Percentiles rank a stretch among this genome's conserved stretches.
Evolutionary conservation across 2,797 vertebrate species (phyloP).

Genomic region (Cygnus olor): DNA sequence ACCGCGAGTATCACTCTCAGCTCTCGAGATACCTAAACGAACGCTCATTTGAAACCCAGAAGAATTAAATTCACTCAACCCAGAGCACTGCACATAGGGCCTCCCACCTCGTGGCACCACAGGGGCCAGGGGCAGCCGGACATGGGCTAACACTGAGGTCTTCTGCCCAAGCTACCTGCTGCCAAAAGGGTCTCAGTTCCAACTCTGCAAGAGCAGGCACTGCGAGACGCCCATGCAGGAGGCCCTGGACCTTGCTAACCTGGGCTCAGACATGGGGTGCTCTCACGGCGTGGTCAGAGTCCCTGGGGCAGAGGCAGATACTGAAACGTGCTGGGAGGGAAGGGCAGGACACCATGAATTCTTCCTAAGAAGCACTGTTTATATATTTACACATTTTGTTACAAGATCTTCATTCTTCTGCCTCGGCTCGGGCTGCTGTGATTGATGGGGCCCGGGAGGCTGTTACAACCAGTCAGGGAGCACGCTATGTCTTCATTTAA

Average conservation of each 20-base stretch:
- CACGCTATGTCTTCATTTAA: slow-evolving; percentile 38
- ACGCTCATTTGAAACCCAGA: not conserved
- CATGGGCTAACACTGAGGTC: rapidly evolving
- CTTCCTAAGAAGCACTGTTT: not conserved
- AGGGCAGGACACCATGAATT: not conserved
- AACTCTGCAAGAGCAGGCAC: rapidly evolving
- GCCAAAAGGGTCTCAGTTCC: rapidly evolving
- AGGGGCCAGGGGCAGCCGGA: rapidly evolving
- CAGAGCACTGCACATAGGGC: not conserved
- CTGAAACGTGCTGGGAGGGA: rapidly evolving
- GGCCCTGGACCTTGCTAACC: not conserved
- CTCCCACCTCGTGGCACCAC: not conserved
- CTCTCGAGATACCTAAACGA: not conserved
- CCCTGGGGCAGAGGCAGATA: not conserved
- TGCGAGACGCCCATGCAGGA: not conserved
- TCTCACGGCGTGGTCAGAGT: rapidly evolving
- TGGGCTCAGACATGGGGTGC: not conserved
- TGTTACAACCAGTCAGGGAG: not conserved
- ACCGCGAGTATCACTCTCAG: not conserved
- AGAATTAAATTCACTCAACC: not conserved
- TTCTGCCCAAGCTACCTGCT: rapidly evolving
- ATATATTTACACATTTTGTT: not conserved
- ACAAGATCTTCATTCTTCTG: not conserved
- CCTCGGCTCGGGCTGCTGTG: not conserved
- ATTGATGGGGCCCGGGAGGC: slow-evolving; percentile 27